These are phyloP conservation scores for Trichopoda pennipes DNA, from an alignment of 2,888 invertebrate genomes.

Conservation along the genomic window DNA sequence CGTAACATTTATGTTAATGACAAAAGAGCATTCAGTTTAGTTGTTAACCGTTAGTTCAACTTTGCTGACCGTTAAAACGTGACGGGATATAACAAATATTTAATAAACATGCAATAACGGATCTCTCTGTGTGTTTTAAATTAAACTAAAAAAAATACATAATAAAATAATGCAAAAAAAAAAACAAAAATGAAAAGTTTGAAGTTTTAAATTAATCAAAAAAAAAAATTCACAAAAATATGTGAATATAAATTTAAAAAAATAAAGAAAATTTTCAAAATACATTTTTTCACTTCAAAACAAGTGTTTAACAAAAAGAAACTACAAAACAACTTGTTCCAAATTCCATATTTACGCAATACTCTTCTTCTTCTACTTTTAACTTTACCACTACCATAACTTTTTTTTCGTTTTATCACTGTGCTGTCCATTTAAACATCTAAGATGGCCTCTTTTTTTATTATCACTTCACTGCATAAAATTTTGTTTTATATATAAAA, in stretches of 20 bases:
- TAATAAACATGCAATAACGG: slow-evolving; percentile 48
- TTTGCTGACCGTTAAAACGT: slow-evolving; percentile 66
- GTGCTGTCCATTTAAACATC: slow-evolving; percentile 21
- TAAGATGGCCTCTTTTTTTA: slow-evolving; percentile 18
- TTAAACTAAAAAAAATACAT: too few species aligned
- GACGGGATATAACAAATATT: slow-evolving; percentile 54
- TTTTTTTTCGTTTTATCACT: slow-evolving; percentile 3
- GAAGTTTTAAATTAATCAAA: slow-evolving; percentile 13
- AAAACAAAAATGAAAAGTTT: slow-evolving; percentile 21
- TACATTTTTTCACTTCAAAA: slow-evolving; percentile 5
- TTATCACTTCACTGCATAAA: slow-evolving; percentile 17
- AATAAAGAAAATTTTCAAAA: not conserved
- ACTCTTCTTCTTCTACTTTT: slow-evolving; percentile 42
- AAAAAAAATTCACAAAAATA: slow-evolving; percentile 16
- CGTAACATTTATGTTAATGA: slow-evolving; percentile 62
- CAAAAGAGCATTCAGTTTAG: slow-evolving; percentile 69
- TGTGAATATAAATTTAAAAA: slow-evolving; percentile 30
- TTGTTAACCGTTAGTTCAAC: slow-evolving; percentile 75
- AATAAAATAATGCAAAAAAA: slow-evolving; percentile 29
- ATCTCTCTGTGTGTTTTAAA: slow-evolving; percentile 48
- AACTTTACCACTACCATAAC: slow-evolving; percentile 21
- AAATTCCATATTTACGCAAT: slow-evolving; percentile 63
- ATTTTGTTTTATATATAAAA: not conserved
- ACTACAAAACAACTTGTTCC: slow-evolving; percentile 42
- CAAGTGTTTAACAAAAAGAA: slow-evolving; percentile 2